Evolutionary conservation across 2,797 vertebrate species (phyloP).

Genomic region (Chaetodon trifasciatus): DNA sequence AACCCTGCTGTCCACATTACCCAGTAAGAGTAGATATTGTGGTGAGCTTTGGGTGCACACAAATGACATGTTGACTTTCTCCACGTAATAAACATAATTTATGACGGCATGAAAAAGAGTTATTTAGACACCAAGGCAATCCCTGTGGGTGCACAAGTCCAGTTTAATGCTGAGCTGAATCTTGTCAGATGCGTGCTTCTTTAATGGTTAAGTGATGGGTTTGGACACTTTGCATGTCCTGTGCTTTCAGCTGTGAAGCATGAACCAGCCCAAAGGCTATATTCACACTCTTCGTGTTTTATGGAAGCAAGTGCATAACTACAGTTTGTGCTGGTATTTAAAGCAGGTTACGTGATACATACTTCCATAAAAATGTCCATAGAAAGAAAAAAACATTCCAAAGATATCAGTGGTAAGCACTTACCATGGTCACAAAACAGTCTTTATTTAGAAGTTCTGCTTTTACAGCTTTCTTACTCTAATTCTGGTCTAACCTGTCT

Average conservation of each 20-base stretch:
- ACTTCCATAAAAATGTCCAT: not conserved
- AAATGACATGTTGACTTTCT: conserved; percentile 69
- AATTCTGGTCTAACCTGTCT: conserved; percentile 16
- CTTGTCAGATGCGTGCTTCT: conserved; percentile 27
- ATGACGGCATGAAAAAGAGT: not conserved
- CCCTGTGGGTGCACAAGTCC: not conserved
- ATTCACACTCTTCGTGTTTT: conserved; percentile 52
- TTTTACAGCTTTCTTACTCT: not conserved
- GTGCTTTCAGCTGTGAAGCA: conserved; percentile 54
- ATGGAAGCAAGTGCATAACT: conserved; percentile 31
- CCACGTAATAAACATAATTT: conserved; percentile 5
- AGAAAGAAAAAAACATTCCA: conserved; percentile 14
- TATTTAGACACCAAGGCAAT: not conserved
- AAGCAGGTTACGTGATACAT: conserved; percentile 19
- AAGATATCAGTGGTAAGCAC: not conserved
- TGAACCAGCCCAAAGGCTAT: conserved; percentile 64
- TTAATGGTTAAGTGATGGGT: conserved; percentile 32
- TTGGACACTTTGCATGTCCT: conserved; percentile 45
- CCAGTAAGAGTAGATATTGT: conserved; percentile 27
- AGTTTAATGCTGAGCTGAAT: not conserved
- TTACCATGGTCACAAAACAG: not conserved
- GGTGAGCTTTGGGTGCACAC: conserved; percentile 29
- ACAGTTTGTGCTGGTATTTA: conserved; percentile 1
- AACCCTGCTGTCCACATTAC: conserved; percentile 38
- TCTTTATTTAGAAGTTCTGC: not conserved